Evolutionary conservation across 2,113 vertebrate genomes (phyloP), one percentile per base, ranked within the genome.

Genomic region (Ameiurus melas): DNA sequence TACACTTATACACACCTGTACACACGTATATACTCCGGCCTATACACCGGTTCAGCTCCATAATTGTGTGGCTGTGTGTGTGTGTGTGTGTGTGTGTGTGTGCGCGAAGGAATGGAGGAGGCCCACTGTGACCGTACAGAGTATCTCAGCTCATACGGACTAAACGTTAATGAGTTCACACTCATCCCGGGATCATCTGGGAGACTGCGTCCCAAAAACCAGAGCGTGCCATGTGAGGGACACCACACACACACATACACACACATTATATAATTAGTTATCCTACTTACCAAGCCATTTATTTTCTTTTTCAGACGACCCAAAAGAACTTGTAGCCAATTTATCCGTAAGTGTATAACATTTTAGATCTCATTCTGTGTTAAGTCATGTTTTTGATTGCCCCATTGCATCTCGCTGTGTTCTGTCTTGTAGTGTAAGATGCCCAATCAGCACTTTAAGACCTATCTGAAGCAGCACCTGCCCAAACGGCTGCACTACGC

Each of bases 401-500:
- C 30, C 9, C 22, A 22, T 71, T 70, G 16, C 27, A 39, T 39
- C 9, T 82, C 2, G 16, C 75, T 57, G n/a, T 78, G 13, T 70
- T 36, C 70, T 86, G 68, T 25, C 95, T 96, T 51, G 91, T 93
- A 99, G 98, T 99, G 98, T 92, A 99, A 97, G 92, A 98, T 96
- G 90, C 95, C 96, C 58, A 96, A 96, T 78, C 98, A 99, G 95
- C 98, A 99, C 93, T 99, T 99, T 92, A 98, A 97, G 90, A 96
- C 98, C 2, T 99, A 99, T 90, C 90, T 99, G 94, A 99, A 99
- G 62, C 97, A 97, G 70, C 95, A 99, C 85, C 96, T 99, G 66
- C 98, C 98, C 81, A 99, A 99, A 90, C 96, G 98, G 36, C 94
- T 99, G 86, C 98, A 99, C 93, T 99, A 99, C 0, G 97, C 97